A percentile compares a stretch with the other conserved stretches of the same genome.
phyloP scores from a whole-genome alignment of 1,140 invertebrate species.

The Cryptotermes secundus region DNA sequence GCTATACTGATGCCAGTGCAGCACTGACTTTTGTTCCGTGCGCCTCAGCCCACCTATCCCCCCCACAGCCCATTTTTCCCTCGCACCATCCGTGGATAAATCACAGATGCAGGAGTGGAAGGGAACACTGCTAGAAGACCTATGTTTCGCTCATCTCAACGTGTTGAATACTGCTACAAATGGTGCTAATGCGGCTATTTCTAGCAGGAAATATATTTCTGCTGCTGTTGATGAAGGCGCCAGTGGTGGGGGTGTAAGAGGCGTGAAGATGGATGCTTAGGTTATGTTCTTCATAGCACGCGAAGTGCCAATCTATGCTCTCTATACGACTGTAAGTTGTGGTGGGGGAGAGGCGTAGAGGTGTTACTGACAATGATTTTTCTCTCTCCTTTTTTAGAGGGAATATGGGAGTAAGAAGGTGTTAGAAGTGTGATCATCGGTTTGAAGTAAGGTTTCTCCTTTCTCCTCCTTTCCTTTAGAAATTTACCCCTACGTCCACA shows the following conservation, averaged over 20 bases:
- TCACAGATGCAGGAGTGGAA: slow-evolving; percentile 5
- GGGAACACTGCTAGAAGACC: not conserved
- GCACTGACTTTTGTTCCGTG: not conserved
- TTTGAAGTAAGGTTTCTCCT: not conserved
- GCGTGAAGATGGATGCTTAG: not conserved
- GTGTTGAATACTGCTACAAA: not conserved
- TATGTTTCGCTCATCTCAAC: slow-evolving; percentile 13
- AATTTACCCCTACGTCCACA: not conserved
- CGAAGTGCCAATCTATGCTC: slow-evolving; percentile 1
- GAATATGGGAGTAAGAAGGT: slow-evolving; percentile 10
- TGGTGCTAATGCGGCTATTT: slow-evolving; percentile 4
- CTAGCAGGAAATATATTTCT: slow-evolving; percentile 13
- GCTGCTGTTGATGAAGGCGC: not conserved
- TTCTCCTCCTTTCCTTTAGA: not conserved
- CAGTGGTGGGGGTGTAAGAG: not conserved
- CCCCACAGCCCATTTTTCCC: not conserved
- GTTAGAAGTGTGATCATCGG: not conserved
- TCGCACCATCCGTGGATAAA: not conserved
- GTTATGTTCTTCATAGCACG: slow-evolving; percentile 7
- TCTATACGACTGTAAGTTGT: not conserved
- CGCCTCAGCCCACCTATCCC: not conserved
- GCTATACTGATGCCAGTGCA: no score
- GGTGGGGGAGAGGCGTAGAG: not conserved
- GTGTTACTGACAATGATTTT: not conserved
- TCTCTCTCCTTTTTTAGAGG: not conserved